Base-by-base conservation (phyloP, 1,140 invertebrate genomes). In the Agrypnia vestita region DNA sequence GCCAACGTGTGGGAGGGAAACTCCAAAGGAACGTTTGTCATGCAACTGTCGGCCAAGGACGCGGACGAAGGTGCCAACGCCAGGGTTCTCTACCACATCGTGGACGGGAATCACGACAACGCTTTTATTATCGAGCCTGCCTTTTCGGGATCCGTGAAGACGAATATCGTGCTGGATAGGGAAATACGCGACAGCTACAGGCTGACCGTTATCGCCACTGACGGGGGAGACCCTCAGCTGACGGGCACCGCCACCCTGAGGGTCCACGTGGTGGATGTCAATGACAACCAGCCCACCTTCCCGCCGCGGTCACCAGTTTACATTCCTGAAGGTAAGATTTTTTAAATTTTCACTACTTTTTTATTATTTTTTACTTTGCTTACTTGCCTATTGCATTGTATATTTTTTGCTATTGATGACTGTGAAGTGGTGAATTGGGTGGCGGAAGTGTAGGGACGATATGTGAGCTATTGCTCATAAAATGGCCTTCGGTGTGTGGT, bases 251-350 rank as follows among this genome's bases (percentile, higher is more conserved):
- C 97, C 7, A 95, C 95, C 4, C 91, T 99, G 3, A 92, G 93
- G 46, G 95, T 99, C 76, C 95, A 95, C 82, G 93, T 97, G 9
- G 94, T 97, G 53, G 95, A 96, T 85, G 93, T 97, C 13, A 99
- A 99, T 86, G 98, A 99, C 88, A 99, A 99, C 89, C 94, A 96
- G 77, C 98, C 98, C 0, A 96, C 96, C 0, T 99, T 99, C 90
- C 97, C 97, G 61, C 95, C 96, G 51, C 94, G 94, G 80, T 94
- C 92, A 80, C 90, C 95, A 69, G 94, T 98, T 84, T 95, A 92
- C 80, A 92, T 98, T 75, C 93, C 93, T 72, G 97, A 99, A 94
- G 95, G 96, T 97, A 90, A 91, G 89, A 86, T 83, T 62, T 51
- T n/a, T n/a, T n/a, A n/a, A n/a, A n/a, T n/a, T n/a, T n/a, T n/a